Base-by-base conservation (phyloP, 2,888 invertebrate species). In the Drosophila macrospina region DNA sequence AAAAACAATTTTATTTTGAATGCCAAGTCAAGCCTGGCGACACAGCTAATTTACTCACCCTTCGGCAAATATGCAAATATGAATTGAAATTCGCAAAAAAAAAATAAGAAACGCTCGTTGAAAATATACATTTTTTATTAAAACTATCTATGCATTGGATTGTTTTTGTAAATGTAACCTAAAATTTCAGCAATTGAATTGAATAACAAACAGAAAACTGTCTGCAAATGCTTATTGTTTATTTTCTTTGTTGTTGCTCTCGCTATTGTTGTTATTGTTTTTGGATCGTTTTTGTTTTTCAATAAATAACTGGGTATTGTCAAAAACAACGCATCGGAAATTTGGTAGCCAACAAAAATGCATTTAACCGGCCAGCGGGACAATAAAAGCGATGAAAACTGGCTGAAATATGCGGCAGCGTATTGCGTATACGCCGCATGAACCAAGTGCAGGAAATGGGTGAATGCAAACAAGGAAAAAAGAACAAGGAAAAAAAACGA, bases 321-420 rank as follows among this genome's bases (percentile, higher is more conserved):
- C 80, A 76, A 67, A 78, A 78, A 74, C 47, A 63, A 74, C 54
- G 65, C 51, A 62, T 36, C 82, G 79, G 82, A 85, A 78, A 86
- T 86, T 85, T 75, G 69, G 59, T 54, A 79, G 80, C 76, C 60
- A 67, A 59, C 69, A 75, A 75, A 82, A 86, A 75, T 83, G 69
- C 86, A 80, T 80, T 80, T 83, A 82, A 82, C 61, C 63, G 68
- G 45, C 42, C 60, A 69, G 42, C 30, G 41, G 20, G 32, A 44
- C 57, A 61, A 48, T 61, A 64, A 75, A 42, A 16, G 24, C 34
- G 28, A 66, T 71, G 50, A 70, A 73, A 74, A 32, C 26, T 34
- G 42, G 4, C 34, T 15, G 16, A 15, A 41, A 52, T 65, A 39
- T 48, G 67, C 13, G 30, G 42, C 57, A 64, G 47, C 16, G 30